Evolutionary conservation across 2,797 vertebrate species (phyloP), one percentile per base, ranked within the genome.

Genomic region (Catostomus latipinnis): DNA sequence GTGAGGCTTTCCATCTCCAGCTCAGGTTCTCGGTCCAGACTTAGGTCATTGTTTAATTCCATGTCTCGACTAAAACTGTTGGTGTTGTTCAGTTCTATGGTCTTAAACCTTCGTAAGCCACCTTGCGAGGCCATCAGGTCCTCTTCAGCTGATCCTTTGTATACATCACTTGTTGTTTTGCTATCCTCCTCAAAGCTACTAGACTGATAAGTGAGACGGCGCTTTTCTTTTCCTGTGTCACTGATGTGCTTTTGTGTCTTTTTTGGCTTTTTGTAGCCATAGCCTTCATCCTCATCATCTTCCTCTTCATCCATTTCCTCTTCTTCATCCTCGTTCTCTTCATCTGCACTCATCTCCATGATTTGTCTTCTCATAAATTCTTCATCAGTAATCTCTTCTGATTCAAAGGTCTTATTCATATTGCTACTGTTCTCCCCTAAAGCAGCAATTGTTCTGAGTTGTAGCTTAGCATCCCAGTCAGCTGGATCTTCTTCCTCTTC

Each of bases 1-100:
- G 97, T 99, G 74, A 99, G 89, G 86, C 97, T 99, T 90, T 99
- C 98, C 98, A 99, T 99, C 90, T 99, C 98, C 71, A 99, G 90
- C 89, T 99, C 98, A 0, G 98, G 98, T 82, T 99, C 98, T 61
- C 97, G 90, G 84, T 99, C 98, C 83, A 97, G 91, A 84, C 91
- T 94, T 68, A 96, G 76, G 48, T 98, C 97, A 0, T 90, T 95
- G 86, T 93, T 90, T 68, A 97, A 88, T 77, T 98, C 97, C 77
- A 96, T 95, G 85, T 98, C 97, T 54, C 95, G 92, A 78, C 93
- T 90, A 0, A 97, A 99, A 86, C 95, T 94, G 5, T 94, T 97
- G 0, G 97, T 97, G 91, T 96, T 99, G 86, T 98, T 99, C 74
- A 99, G 93, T 86, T 99, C 98, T 0, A 99, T 99, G 13, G 98